phyloP scores from a whole-genome alignment of 2,888 invertebrate genomes.

The Lomographa bimaculata region DNA sequence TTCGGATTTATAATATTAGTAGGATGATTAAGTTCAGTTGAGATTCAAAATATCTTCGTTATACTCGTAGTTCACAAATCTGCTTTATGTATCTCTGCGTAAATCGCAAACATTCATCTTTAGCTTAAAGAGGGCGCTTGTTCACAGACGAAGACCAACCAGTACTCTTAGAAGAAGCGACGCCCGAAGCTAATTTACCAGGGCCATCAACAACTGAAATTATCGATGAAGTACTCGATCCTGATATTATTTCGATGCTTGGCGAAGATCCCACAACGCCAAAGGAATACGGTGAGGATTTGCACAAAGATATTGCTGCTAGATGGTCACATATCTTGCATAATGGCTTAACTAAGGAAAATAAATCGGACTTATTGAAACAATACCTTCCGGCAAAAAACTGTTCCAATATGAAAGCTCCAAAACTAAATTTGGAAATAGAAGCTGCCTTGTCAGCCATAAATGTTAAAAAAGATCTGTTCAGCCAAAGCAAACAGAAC shows the following conservation, averaged over 20 bases:
- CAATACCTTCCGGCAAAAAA: conserved; percentile 25
- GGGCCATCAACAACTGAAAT: too few relatives aligned
- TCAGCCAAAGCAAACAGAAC: conserved; percentile 22
- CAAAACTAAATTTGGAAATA: conserved; percentile 25
- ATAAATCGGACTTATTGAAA: conserved; percentile 4
- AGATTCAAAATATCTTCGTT: too few relatives aligned
- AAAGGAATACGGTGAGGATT: conserved; percentile 2
- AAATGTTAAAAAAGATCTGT: conserved; percentile 23
- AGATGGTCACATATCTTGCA: conserved; percentile 7
- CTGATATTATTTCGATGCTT: conserved; percentile 1
- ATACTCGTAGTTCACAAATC: too few relatives aligned
- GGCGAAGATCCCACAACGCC: conserved; percentile 2
- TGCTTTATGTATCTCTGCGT: too few relatives aligned
- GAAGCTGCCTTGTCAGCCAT: conserved; percentile 20
- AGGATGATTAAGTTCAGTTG: too few relatives aligned
- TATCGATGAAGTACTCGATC: conserved; percentile 1
- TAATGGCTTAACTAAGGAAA: conserved; percentile 7
- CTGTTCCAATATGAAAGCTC: conserved; percentile 21
- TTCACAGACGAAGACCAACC: too few relatives aligned
- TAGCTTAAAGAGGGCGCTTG: too few relatives aligned
- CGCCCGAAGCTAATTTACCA: too few relatives aligned
- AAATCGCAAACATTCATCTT: too few relatives aligned
- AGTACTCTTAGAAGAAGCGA: too few relatives aligned
- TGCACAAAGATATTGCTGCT: conserved; percentile 8
- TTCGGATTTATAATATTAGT: too few relatives aligned